Conservation (phyloP, 2,797 vertebrate genomes). For the Molothrus aeneus region DNA sequence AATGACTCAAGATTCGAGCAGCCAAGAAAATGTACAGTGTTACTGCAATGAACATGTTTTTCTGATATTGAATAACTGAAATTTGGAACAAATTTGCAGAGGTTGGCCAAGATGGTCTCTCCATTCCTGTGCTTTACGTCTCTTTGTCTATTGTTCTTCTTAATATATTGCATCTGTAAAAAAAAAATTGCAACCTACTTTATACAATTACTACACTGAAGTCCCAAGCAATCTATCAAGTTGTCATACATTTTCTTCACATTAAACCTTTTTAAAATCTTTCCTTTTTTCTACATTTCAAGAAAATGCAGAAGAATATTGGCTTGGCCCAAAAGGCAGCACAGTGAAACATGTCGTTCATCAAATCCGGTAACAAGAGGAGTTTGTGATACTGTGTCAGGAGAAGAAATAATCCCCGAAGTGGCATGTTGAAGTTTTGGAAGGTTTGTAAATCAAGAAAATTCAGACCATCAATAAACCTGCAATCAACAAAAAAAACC, state of each 20-base stretch:
- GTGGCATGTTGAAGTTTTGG: background rate
- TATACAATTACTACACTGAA: slow-evolving; percentile 42
- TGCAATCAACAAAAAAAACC: background rate
- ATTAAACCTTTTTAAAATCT: slow-evolving; percentile 20
- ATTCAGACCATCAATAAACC: background rate
- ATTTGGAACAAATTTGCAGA: slow-evolving; percentile 28
- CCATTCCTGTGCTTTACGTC: background rate
- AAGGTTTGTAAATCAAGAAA: background rate
- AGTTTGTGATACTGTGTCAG: background rate
- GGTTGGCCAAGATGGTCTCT: background rate
- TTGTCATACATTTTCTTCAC: slow-evolving; percentile 37
- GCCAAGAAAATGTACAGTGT: background rate
- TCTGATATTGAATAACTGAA: slow-evolving; percentile 31
- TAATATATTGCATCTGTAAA: slow-evolving; percentile 37
- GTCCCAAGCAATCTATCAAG: slow-evolving; percentile 54
- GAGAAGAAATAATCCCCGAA: slow-evolving; percentile 13
- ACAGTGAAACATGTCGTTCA: background rate
- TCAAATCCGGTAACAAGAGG: slow-evolving; percentile 20
- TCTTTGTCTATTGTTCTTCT: slow-evolving; percentile 51
- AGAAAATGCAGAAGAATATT: slow-evolving; percentile 44
- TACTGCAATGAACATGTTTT: background rate
- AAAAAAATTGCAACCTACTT: slow-evolving; percentile 30
- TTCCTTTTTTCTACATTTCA: background rate
- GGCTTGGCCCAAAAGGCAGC: background rate
- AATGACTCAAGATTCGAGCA: background rate